Percentiles rank a stretch among this genome's conserved stretches.
These are phyloP conservation scores for Phyllotreta striolata DNA, from an alignment of 2,888 invertebrate genomes.

Conservation along the genomic window DNA sequence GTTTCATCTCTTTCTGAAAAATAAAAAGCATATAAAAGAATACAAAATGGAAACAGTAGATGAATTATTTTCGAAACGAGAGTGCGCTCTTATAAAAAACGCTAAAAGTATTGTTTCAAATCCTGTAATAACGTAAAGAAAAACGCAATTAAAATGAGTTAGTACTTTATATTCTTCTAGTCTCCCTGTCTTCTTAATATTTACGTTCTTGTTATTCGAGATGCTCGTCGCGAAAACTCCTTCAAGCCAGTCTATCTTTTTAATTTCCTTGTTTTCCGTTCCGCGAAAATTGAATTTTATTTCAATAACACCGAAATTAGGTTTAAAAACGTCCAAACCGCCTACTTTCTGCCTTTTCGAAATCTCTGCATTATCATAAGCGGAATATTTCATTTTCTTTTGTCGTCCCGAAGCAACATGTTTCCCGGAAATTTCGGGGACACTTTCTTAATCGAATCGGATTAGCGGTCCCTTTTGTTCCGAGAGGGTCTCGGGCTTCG, in stretches of 20 bases:
- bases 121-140: no score
- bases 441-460: constrained; percentile 4
- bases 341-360: constrained; percentile 3
- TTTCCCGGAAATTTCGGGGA: background rate
- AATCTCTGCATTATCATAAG: constrained; percentile 2
- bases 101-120: no score
- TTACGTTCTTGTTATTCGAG: no score
- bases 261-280: constrained; percentile 7
- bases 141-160: no score
- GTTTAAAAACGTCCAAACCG: constrained; percentile 6
- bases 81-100: no score
- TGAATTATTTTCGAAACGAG: background rate
- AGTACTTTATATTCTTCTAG: no score
- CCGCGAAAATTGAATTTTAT: constrained; percentile 6
- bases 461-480: constrained; percentile 2
- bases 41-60: background rate
- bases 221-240: no score
- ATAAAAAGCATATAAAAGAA: constrained; percentile 14
- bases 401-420: constrained; percentile 4
- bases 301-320: constrained; percentile 11
- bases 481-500: background rate
- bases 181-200: no score
- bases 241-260: background rate
- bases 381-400: constrained; percentile 12
- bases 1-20: constrained; percentile 31